phyloP scores from a whole-genome alignment of 2,888 invertebrate species.

The Parnassius apollo region DNA sequence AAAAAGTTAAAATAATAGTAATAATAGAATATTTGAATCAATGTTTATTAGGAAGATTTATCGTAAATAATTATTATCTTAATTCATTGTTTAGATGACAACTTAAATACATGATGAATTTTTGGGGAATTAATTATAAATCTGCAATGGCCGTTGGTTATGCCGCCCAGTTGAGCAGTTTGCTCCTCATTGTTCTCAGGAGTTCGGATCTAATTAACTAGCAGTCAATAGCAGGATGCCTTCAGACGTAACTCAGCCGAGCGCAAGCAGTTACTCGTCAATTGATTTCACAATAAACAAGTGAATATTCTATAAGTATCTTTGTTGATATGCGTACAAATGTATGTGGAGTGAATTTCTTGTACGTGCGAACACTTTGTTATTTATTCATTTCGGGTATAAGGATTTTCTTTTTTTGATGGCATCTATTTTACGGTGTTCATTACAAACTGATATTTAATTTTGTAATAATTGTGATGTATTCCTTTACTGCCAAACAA shows the following conservation, averaged over 20 bases:
- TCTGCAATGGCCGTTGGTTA: slow-evolving; percentile 15
- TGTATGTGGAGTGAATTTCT: slow-evolving; percentile 11
- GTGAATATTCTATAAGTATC: slow-evolving; percentile 22
- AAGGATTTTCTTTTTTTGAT: too few species aligned
- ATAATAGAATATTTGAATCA: too few species aligned
- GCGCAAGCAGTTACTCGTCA: slow-evolving; percentile 74
- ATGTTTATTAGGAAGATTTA: too few species aligned
- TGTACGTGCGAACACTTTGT: background rate
- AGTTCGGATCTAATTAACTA: slow-evolving; percentile 68
- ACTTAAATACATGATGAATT: background rate
- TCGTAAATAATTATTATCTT: too few species aligned
- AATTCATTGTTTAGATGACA: too few species aligned
- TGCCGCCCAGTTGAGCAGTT: slow-evolving; percentile 30
- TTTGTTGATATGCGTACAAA: slow-evolving; percentile 16
- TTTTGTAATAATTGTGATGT: too few species aligned
- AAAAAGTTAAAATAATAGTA: too few species aligned
- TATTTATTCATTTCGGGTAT: too few species aligned
- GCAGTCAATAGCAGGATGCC: slow-evolving; percentile 73
- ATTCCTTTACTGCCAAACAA: too few species aligned
- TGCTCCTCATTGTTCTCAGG: slow-evolving; percentile 54
- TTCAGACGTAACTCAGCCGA: slow-evolving; percentile 64
- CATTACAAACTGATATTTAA: too few species aligned
- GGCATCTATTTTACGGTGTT: too few species aligned
- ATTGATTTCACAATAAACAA: slow-evolving; percentile 72
- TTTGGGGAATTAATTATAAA: slow-evolving; percentile 15